Evolutionary conservation across 2,888 invertebrate species (phyloP), one percentile per base, ranked within the genome.

Genomic region (Chrysotoxum bicinctum): DNA sequence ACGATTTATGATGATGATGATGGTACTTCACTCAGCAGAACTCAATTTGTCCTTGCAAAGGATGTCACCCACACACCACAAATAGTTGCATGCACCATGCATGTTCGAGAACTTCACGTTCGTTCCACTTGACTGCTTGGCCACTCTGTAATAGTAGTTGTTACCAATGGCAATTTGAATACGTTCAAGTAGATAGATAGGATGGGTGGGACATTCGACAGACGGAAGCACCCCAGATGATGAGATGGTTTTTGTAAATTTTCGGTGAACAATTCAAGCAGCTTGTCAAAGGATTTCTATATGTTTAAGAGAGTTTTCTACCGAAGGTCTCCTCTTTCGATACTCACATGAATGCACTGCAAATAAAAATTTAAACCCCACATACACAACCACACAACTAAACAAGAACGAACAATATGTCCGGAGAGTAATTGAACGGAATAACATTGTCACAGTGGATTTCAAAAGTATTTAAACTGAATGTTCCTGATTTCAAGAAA

Each of bases 11-110:
- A 78, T 73, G 82, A 79, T 62, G 75, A 76, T 68, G 72, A 76
- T 80, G 75, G 75, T 62, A 48, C 72, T 81, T 64, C 72, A 60
- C 64, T 75, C 74, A 68, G 72, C 70, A 72, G 72, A 68, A 76
- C 80, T 76, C 84, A 76, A 81, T 81, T 85, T 85, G 73, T 76
- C 76, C 85, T 75, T 80, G 75, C 69, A 52, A 66, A 68, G 77
- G 66, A 82, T 72, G 64, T 64, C 56, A 76, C 70, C 54, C 66
- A 50, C 62, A 26, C 40, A 66, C 66, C 45, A 10, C 66, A 58
- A 66, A 64, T 40, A 26, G 62, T 30, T 52, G 72, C 45, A 58
- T 37, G 35, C 21, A 73, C n/a, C 37, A 74, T 54, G 30, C 40
- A 74, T 79, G 40, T 43, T 79, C 48, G 45, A 60, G 60, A 56